Conservation (phyloP, 2,113 vertebrate species). For the Cyanoliseus patagonus region DNA sequence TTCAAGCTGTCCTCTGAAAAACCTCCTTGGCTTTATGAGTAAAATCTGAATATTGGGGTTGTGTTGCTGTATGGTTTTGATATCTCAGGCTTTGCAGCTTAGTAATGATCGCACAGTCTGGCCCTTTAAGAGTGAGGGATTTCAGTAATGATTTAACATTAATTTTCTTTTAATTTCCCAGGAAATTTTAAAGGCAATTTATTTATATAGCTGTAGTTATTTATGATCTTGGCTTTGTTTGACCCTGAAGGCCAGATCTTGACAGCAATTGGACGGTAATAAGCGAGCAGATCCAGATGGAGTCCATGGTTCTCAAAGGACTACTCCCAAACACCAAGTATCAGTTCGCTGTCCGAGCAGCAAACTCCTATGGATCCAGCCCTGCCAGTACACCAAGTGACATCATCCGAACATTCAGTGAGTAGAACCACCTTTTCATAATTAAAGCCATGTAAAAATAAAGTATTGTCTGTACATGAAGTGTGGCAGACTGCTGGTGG, state of each 20-base stretch:
- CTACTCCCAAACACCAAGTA: conserved; percentile 87
- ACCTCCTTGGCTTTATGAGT: not conserved
- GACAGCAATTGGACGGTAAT: conserved; percentile 90
- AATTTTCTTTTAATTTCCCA: not conserved
- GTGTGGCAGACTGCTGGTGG: not conserved
- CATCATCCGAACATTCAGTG: conserved; percentile 82
- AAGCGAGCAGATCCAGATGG: conserved; percentile 86
- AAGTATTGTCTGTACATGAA: not conserved
- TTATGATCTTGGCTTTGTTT: conserved; percentile 21
- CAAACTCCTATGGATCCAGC: conserved; percentile 84
- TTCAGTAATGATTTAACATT: not conserved
- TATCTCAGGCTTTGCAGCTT: not conserved
- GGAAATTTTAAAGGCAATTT: not conserved
- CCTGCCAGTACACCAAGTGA: conserved; percentile 81
- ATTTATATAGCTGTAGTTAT: conserved; percentile 15
- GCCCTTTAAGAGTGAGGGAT: not conserved
- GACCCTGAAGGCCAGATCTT: conserved; percentile 84
- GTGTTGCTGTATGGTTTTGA: not conserved
- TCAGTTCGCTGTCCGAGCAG: conserved; percentile 87
- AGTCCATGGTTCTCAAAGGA: conserved; percentile 92
- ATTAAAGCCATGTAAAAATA: not conserved
- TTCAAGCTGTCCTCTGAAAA: not conserved
- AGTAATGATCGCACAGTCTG: not conserved
- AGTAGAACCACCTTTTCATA: conserved; percentile 51
- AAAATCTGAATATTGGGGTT: not conserved